A percentile compares a stretch with the other conserved stretches of the same genome.
phyloP scores from a whole-genome alignment of 1,140 invertebrate species.

The Plutomurus gul region DNA sequence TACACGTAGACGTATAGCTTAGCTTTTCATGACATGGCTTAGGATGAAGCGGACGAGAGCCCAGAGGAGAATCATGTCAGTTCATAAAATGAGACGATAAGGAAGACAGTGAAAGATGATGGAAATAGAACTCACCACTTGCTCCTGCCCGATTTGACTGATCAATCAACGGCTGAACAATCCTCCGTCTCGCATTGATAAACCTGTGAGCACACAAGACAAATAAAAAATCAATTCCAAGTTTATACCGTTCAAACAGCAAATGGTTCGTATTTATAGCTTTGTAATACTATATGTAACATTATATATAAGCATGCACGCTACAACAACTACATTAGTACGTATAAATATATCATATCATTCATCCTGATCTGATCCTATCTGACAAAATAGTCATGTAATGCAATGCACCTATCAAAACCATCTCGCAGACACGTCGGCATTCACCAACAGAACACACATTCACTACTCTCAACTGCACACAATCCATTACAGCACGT shows the following conservation, averaged over 20 bases:
- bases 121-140: conserved; percentile 49
- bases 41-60: neutral
- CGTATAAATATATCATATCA: neutral
- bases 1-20: neutral
- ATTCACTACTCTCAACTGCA: neutral
- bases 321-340: neutral
- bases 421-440: neutral
- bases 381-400: conserved; percentile 23
- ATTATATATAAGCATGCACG: too few species aligned
- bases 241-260: neutral
- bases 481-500: neutral
- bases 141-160: conserved; percentile 96
- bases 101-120: conserved; percentile 45
- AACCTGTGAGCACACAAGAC: conserved; percentile 69
- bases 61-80: conserved; percentile 15
- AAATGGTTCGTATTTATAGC: neutral
- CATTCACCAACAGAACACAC: neutral
- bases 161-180: conserved; percentile 96
- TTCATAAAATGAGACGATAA: conserved; percentile 45
- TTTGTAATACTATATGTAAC: too few species aligned
- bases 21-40: too few species aligned
- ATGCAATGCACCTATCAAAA: conserved; percentile 2
- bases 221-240: conserved; percentile 24
- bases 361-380: conserved; percentile 10
- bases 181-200: conserved; percentile 96